These are phyloP conservation scores for Nomada fabriciana DNA, from an alignment of 2,888 invertebrate genomes.

Conservation along the genomic window DNA sequence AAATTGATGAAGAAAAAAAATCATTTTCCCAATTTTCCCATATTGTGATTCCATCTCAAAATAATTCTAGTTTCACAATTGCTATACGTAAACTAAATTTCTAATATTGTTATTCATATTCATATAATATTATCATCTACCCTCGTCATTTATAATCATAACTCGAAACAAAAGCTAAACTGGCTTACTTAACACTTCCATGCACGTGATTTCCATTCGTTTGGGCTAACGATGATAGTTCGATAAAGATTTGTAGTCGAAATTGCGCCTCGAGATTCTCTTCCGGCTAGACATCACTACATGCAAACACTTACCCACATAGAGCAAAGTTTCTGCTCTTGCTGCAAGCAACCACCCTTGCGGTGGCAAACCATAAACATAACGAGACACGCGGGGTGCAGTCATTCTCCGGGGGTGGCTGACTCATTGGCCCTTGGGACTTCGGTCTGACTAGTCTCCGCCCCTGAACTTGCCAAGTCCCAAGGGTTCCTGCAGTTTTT, in stretches of 20 bases:
- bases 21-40: no score
- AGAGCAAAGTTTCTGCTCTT: slow-evolving; percentile 52
- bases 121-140: no score
- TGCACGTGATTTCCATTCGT: background rate
- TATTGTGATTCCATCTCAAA: no score
- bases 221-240: background rate
- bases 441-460: slow-evolving; percentile 69
- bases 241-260: background rate
- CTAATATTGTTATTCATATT: no score
- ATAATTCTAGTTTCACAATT: no score
- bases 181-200: no score
- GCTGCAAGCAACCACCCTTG: slow-evolving; percentile 69
- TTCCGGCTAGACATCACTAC: background rate
- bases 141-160: background rate
- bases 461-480: slow-evolving; percentile 73
- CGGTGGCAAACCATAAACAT: slow-evolving; percentile 80
- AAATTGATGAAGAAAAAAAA: no score
- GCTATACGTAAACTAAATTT: no score
- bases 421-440: slow-evolving; percentile 83
- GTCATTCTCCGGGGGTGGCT: slow-evolving; percentile 77
- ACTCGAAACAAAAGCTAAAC: background rate
- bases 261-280: background rate
- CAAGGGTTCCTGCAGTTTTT: slow-evolving; percentile 77
- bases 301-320: slow-evolving; percentile 35
- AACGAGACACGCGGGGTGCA: slow-evolving; percentile 79